A percentile compares a stretch with the other conserved stretches of the same genome.
phyloP scores from a whole-genome alignment of 2,888 invertebrate genomes.

The Polylopha cassiicola region DNA sequence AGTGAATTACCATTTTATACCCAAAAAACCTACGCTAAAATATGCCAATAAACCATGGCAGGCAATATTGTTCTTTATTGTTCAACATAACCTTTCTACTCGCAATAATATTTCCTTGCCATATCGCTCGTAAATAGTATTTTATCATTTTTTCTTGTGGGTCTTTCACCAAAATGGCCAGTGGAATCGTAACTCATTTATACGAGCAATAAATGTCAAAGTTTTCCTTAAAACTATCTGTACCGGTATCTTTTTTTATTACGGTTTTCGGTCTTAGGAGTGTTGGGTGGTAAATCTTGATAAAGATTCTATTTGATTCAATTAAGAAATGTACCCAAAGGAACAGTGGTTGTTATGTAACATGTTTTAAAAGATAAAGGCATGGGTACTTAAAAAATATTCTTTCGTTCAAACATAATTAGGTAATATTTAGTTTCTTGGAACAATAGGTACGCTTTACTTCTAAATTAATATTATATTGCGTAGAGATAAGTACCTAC shows the following conservation, averaged over 20 bases:
- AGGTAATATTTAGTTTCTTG: too few relatives aligned
- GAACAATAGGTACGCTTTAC: too few relatives aligned
- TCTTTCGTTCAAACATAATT: too few relatives aligned
- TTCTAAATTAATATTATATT: too few relatives aligned
- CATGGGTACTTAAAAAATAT: too few relatives aligned
- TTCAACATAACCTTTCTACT: conserved; percentile 14
- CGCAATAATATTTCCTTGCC: conserved; percentile 11
- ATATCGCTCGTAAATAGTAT: conserved; percentile 44
- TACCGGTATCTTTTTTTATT: conserved; percentile 28
- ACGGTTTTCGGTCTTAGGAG: conserved; percentile 21
- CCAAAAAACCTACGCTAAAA: conserved; percentile 9
- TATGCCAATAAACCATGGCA: conserved; percentile 11
- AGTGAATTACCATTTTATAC: conserved; percentile 1
- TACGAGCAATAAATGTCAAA: conserved; percentile 55
- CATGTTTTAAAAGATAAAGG: too few relatives aligned
- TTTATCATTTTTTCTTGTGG: conserved; percentile 36
- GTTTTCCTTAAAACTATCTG: conserved; percentile 50
- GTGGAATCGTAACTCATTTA: conserved; percentile 51
- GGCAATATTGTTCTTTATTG: conserved; percentile 23
- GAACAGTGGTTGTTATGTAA: too few relatives aligned
- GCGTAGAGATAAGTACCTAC: too few relatives aligned
- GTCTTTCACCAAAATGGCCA: conserved; percentile 46
- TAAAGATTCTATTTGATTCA: conserved; percentile 17
- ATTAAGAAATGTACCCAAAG: too few relatives aligned
- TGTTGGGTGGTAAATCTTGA: conserved; percentile 19